Base-by-base conservation (phyloP, 37 sponge, comb jelly and placozoan genomes). In the Spongilla lacustris region DNA sequence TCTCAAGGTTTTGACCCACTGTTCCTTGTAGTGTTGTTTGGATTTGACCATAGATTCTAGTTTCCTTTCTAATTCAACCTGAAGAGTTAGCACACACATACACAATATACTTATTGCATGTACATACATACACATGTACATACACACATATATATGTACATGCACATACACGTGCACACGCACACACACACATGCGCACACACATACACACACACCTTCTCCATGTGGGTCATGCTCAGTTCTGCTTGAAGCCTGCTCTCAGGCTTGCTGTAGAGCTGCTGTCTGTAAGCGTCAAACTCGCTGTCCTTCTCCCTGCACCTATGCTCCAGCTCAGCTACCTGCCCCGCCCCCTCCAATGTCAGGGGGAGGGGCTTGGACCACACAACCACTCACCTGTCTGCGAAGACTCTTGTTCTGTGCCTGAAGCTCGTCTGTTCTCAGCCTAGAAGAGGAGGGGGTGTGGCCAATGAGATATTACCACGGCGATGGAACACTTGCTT, bases 1-100 rank as follows among this genome's bases (percentile, higher is more conserved):
- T 36, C 84, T 78, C 66, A 98, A 80, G 21, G 98, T 92, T 49
- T 89, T 82, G 49, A 84, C 89, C 99, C 99, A 98, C 80, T 97
- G 92, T 30, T 98, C 93, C 80, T 97, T 95, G 93, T 98, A 98
- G 83, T 98, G 97, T 46, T 91, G 87, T 50, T 97, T 96, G 4
- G 97, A 89, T 36, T 89, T 87, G 23, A 78, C 35, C 29, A 88
- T 69, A 12, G 94, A 68, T 3, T 78, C 37, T 26, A 97, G 78
- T 79, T 98, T 97, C 21, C 92, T 89, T 67, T 96, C 96, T 37
- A 98, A 78, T 69, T 98, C 95, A 84, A 48, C 77, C 94, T 94
- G 35, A 25, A 74, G 33, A 21, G 25, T 19, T 3, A 9, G 28
- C 21, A 80, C 81, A 17, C 19, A 2, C 68, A 30, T 4, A 25